Conservation (phyloP, 2,888 invertebrate species). For the Cantharis lateralis region DNA sequence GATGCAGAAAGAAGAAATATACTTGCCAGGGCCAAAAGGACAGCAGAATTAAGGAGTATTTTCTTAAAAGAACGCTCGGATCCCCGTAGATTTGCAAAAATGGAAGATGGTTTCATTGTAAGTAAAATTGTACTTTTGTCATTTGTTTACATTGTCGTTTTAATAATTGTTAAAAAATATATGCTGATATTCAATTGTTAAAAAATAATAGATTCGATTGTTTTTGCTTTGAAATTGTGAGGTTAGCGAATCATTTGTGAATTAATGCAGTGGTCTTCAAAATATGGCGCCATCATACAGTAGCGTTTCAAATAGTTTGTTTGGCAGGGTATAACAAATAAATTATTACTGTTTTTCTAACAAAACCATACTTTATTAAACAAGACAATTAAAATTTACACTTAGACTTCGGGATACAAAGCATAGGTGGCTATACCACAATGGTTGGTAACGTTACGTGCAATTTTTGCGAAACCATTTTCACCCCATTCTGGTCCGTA, state of each 20-base stretch:
- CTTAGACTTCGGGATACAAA: conserved; percentile 80
- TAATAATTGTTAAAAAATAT: neutral
- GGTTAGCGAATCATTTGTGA: neutral
- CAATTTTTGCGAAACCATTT: conserved; percentile 44
- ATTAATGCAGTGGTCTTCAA: neutral
- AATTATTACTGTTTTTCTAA: neutral
- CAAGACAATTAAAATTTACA: neutral
- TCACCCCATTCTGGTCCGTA: conserved; percentile 58
- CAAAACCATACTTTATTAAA: neutral
- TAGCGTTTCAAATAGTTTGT: neutral
- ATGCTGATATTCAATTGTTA: too few species aligned
- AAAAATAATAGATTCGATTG: neutral
- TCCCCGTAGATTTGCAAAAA: conserved; percentile 70
- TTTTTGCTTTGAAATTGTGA: neutral
- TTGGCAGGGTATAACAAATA: neutral
- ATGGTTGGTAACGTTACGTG: conserved; percentile 62
- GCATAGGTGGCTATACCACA: conserved; percentile 83
- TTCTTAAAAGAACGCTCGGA: conserved; percentile 73
- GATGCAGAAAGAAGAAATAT: conserved; percentile 59
- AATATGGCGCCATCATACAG: too few species aligned
- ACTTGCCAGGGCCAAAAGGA: conserved; percentile 65
- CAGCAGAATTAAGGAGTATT: conserved; percentile 67
- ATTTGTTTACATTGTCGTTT: neutral
- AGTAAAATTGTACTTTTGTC: conserved; percentile 53
- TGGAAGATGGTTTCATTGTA: conserved; percentile 73